Evolutionary conservation across 2,888 invertebrate genomes (phyloP).

Genomic region (Podotricha telesiphe): DNA sequence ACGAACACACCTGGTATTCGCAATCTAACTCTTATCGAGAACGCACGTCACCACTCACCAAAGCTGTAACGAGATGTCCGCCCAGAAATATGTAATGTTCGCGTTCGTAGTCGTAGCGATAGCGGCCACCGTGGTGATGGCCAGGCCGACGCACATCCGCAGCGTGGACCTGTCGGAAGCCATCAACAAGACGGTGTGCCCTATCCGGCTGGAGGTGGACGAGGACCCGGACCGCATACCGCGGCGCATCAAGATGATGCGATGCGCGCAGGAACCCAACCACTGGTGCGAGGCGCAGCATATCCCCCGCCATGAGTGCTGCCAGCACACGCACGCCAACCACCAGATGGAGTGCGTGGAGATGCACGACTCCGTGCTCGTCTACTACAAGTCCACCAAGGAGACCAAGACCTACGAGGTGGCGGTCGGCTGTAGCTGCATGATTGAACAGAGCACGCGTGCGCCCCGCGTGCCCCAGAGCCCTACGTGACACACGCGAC

Average conservation of each 20-base stretch:
- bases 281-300: conserved; percentile 59
- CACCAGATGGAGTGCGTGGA: conserved; percentile 70
- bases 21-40: conserved; percentile 53
- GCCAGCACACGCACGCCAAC: conserved; percentile 60
- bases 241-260: conserved; percentile 68
- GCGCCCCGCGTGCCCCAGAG: conserved; percentile 46
- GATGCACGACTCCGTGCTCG: conserved; percentile 71
- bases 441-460: conserved; percentile 56
- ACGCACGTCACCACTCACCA: conserved; percentile 49
- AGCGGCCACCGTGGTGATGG: conserved; percentile 46
- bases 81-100: conserved; percentile 43
- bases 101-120: conserved; percentile 41
- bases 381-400: conserved; percentile 55
- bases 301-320: conserved; percentile 66
- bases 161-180: conserved; percentile 59
- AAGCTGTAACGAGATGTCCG: conserved; percentile 37
- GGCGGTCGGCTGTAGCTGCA: conserved; percentile 74
- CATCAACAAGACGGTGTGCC: conserved; percentile 69
- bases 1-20: conserved; percentile 55
- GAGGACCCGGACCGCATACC: conserved; percentile 64
- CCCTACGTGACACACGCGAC: conserved; percentile 38
- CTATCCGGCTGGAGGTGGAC: conserved; percentile 63
- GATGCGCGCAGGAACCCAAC: conserved; percentile 63
- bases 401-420: conserved; percentile 54
- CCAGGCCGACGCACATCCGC: conserved; percentile 44